Evolutionary conservation across 2,797 vertebrate genomes (phyloP).

Genomic region (Hoplostethus atlanticus): DNA sequence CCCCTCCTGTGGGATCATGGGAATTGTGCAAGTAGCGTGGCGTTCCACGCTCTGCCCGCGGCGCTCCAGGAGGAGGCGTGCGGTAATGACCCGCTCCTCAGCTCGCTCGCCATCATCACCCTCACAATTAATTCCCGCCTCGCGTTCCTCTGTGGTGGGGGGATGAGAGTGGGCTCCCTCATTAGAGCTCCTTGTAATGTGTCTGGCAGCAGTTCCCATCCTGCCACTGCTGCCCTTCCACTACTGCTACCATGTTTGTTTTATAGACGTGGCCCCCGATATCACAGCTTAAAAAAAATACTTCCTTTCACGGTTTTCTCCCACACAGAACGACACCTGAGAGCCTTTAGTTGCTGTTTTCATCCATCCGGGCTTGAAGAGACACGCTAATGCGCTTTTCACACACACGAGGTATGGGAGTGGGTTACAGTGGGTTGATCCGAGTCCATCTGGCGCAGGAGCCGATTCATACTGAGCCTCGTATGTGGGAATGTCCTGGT

Average conservation of each 20-base stretch:
- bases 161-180: constrained; percentile 76
- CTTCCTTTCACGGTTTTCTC: constrained; percentile 66
- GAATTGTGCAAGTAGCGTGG: constrained; percentile 83
- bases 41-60: constrained; percentile 82
- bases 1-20: constrained; percentile 80
- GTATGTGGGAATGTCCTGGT: constrained; percentile 44
- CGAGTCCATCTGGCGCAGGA: constrained; percentile 41
- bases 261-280: constrained; percentile 64
- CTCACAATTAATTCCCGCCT: constrained; percentile 86
- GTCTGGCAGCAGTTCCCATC: constrained; percentile 83
- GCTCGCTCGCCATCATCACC: constrained; percentile 84
- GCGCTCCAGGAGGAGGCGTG: constrained; percentile 84
- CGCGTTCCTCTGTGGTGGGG: constrained; percentile 74
- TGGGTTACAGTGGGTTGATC: constrained; percentile 61
- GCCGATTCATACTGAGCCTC: constrained; percentile 32
- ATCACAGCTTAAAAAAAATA: neutral
- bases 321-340: constrained; percentile 69
- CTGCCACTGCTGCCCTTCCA: constrained; percentile 82
- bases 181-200: constrained; percentile 86
- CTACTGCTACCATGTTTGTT: constrained; percentile 79
- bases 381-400: constrained; percentile 64
- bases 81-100: constrained; percentile 87
- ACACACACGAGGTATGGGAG: constrained; percentile 50
- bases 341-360: constrained; percentile 57
- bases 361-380: constrained; percentile 58